A percentile compares a stretch with the other conserved stretches of the same genome.
Evolutionary conservation across 2,113 vertebrate genomes (phyloP).

Genomic region (Xenopus borealis): DNA sequence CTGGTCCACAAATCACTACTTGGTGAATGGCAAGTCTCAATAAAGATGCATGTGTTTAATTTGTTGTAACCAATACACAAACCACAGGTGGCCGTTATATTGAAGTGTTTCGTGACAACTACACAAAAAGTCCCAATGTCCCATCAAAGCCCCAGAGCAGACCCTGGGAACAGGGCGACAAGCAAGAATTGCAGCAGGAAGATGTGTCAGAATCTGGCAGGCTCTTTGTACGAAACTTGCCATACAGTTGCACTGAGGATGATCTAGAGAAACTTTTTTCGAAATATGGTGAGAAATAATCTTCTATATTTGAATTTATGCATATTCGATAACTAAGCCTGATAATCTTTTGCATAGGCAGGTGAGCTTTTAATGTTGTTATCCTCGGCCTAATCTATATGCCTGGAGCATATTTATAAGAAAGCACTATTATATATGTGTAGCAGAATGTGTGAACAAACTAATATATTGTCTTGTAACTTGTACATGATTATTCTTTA

Average conservation of each 20-base stretch:
- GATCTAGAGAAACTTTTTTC: constrained; percentile 83
- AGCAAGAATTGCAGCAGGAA: constrained; percentile 86
- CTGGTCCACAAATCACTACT: too few relatives aligned
- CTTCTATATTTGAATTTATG: not conserved
- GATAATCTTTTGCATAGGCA: too few relatives aligned
- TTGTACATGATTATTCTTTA: too few relatives aligned
- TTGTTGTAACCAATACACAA: not conserved
- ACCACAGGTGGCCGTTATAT: constrained; percentile 79
- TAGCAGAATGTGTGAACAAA: too few relatives aligned
- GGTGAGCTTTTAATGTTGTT: too few relatives aligned
- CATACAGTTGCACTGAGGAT: constrained; percentile 88
- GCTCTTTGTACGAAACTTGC: constrained; percentile 89
- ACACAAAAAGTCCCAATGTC: not conserved
- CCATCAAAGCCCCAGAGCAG: constrained; percentile 21
- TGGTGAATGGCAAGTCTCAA: too few relatives aligned
- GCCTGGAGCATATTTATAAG: too few relatives aligned
- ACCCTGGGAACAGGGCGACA: constrained; percentile 63
- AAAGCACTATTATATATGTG: too few relatives aligned
- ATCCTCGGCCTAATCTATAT: too few relatives aligned
- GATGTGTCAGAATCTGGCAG: constrained; percentile 88
- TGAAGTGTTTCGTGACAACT: constrained; percentile 72
- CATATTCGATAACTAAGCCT: too few relatives aligned
- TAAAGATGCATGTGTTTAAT: not conserved
- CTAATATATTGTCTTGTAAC: too few relatives aligned
- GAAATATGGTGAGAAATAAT: constrained; percentile 67